phyloP scores from a whole-genome alignment of 2,797 vertebrate species.

The Cirrhinus molitorella region DNA sequence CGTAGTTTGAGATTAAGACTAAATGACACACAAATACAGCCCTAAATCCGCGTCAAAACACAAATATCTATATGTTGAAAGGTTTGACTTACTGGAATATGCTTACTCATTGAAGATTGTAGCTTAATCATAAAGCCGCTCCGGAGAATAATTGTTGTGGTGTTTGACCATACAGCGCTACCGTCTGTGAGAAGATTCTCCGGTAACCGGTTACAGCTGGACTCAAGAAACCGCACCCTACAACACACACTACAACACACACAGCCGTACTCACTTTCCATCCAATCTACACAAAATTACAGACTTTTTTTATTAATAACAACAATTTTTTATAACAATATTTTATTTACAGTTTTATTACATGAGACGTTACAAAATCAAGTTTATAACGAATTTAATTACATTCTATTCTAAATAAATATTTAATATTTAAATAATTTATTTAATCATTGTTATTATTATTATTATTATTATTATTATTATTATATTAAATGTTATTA shows the following conservation, averaged over 20 bases:
- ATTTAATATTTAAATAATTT: no score
- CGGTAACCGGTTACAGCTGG: conserved; percentile 53
- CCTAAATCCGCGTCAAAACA: background rate
- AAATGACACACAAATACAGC: conserved; percentile 48
- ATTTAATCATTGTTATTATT: no score
- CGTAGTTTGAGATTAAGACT: background rate
- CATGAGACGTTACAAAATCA: background rate
- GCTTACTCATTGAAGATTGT: conserved; percentile 99
- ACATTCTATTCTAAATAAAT: background rate
- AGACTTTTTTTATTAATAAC: background rate
- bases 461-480: no score
- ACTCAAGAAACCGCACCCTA: conserved; percentile 58
- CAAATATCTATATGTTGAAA: background rate
- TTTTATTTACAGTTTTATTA: background rate
- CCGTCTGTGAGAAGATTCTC: conserved; percentile 50
- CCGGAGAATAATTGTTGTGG: conserved; percentile 78
- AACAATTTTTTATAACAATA: background rate
- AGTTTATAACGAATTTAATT: background rate
- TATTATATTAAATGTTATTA: background rate
- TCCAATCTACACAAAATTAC: background rate
- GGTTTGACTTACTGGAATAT: conserved; percentile 94
- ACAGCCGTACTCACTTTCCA: conserved; percentile 6
- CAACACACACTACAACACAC: background rate
- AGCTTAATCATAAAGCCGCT: conserved; percentile 99
- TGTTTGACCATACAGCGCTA: conserved; percentile 80